Percentiles rank a stretch among this genome's conserved stretches.
Evolutionary conservation across 1,140 invertebrate genomes (phyloP).

Genomic region (Monochamus saltuarius): DNA sequence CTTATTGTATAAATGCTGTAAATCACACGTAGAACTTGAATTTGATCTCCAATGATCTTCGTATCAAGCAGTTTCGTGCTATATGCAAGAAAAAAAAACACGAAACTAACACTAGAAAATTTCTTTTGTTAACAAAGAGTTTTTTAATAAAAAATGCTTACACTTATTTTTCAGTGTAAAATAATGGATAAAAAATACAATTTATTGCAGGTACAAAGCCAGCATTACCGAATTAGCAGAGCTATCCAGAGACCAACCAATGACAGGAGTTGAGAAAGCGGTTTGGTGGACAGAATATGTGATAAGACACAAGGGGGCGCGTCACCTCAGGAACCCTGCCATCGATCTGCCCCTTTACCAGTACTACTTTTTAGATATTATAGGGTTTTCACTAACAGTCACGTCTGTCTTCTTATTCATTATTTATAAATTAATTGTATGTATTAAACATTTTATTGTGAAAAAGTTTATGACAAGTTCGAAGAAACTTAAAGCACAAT

Average conservation of each 20-base stretch:
- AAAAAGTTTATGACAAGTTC: neutral
- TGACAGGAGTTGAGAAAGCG: conserved; percentile 48
- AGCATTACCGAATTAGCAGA: conserved; percentile 31
- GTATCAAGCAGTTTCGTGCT: too few relatives aligned
- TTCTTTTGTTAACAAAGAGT: too few relatives aligned
- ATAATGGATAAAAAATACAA: neutral
- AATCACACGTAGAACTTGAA: too few relatives aligned
- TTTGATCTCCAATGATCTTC: too few relatives aligned
- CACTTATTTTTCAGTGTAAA: too few relatives aligned
- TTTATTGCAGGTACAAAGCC: conserved; percentile 28
- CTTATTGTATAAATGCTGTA: too few relatives aligned
- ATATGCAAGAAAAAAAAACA: too few relatives aligned
- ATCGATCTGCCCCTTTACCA: conserved; percentile 27
- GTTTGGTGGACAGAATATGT: conserved; percentile 62
- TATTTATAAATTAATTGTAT: neutral
- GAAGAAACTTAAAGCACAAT: neutral
- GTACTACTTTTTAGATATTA: conserved; percentile 32
- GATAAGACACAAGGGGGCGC: conserved; percentile 54
- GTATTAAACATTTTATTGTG: neutral
- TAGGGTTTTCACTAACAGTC: neutral
- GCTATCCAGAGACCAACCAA: conserved; percentile 49
- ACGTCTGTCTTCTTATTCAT: neutral
- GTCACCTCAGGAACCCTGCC: conserved; percentile 47
- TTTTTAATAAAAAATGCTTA: too few relatives aligned
- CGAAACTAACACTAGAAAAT: too few relatives aligned